Evolutionary conservation across 2,113 vertebrate species (phyloP), one percentile per base, ranked within the genome.

Genomic region (Candoia aspera): DNA sequence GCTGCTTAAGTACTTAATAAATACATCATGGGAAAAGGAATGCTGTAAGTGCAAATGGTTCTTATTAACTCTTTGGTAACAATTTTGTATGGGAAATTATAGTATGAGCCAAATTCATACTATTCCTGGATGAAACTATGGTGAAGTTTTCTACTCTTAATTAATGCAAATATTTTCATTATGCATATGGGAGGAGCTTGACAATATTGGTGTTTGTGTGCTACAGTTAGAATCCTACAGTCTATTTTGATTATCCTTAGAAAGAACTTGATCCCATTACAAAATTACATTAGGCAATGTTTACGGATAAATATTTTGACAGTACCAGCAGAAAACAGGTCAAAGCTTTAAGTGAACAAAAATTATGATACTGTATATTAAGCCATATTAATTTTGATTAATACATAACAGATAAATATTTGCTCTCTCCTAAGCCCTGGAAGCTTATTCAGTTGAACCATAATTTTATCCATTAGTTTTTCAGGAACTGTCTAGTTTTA

Each of bases 271-370:
- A 91, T 59, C 24, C 17, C 84, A 29, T 84, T 89, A 88, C 49
- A 93, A 94, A 95, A 93, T 89, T 90, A 86, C 13, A 26, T 59
- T 1, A 89, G 60, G 86, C 86, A 73, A 2, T 79, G 54, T 46
- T 94, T 95, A 19, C 55, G 6, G 53, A 46, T 91, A 96, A 94
- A 91, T 92, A 93, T 64, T 92, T 19, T 88, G 89, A 64, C 90
- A 94, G 1, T 42, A 86, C 6, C 42, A 64, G 4, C 6, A 91
- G 24, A 6, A 62, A 46, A 86, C 60, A 58, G 13, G 1, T 3
- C 59, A 89, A 59, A 57, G 0, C 64, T 90, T 58, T 87, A 84
- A 1, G 0, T 11, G 0, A 33, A 84, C 23, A 46, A 86, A 86
- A 89, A 60, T 0, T 2, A 87, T n/a, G 0, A 8, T 15, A 24